phyloP scores from a whole-genome alignment of 2,888 invertebrate species.

The Plusia festucae region DNA sequence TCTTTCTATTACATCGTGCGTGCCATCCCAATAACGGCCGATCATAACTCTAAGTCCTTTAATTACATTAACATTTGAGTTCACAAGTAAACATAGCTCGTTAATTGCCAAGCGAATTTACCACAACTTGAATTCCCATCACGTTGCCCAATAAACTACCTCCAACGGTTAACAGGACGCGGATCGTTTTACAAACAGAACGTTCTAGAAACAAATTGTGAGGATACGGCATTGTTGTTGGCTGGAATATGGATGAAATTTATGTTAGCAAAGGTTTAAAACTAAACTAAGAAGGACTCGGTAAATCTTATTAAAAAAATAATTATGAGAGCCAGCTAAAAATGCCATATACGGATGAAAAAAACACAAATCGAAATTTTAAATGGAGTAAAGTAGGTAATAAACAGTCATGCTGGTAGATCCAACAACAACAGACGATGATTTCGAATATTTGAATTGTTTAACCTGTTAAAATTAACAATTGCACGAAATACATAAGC shows the following conservation, averaged over 20 bases:
- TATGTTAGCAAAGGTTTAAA: background rate
- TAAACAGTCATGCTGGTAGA: too few relatives aligned
- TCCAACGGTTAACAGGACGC: slow-evolving; percentile 78
- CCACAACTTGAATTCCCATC: slow-evolving; percentile 75
- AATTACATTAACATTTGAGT: slow-evolving; percentile 84
- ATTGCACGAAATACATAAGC: too few relatives aligned
- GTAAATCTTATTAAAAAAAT: too few relatives aligned
- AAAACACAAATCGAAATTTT: too few relatives aligned
- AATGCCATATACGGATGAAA: too few relatives aligned
- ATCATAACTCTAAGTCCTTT: slow-evolving; percentile 63
- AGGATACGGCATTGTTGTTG: slow-evolving; percentile 36
- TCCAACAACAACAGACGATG: too few relatives aligned
- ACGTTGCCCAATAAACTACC: slow-evolving; percentile 84
- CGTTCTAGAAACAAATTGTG: slow-evolving; percentile 55
- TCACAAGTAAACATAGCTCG: slow-evolving; percentile 70
- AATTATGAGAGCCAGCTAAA: too few relatives aligned
- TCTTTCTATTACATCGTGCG: background rate
- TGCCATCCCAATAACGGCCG: slow-evolving; percentile 23
- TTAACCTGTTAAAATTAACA: too few relatives aligned
- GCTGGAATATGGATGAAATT: slow-evolving; percentile 3
- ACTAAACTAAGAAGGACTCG: too few relatives aligned
- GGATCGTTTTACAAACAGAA: slow-evolving; percentile 74
- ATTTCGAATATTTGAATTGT: too few relatives aligned
- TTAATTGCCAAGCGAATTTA: slow-evolving; percentile 75
- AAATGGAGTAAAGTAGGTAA: too few relatives aligned